Base-by-base conservation (phyloP, 1,140 invertebrate genomes). In the Lucilia sericata region DNA sequence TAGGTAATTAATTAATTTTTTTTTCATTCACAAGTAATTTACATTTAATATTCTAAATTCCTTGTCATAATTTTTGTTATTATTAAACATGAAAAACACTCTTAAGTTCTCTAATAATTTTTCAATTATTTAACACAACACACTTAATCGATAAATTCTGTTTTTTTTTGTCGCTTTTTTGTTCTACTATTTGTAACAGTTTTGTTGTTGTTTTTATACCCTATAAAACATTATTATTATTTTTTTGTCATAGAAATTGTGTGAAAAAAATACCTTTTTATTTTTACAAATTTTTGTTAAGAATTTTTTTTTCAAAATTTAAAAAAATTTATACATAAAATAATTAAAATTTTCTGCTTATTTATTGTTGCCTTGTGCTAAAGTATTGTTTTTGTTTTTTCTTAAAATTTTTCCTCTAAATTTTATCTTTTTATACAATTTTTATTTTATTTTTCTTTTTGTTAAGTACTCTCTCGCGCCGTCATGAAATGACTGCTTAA, bases 381-480 rank as follows among this genome's bases (percentile, higher is more conserved):
- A 25, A 74, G 70, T 74, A 74, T 74, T 74, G 9, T 25, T 74
- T 30, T 74, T 74, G 8, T 74, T 36, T 47, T 78, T 78, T 60
- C n/a, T 60, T 60, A 42, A 36, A n/a, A n/a, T n/a, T 19, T 78
- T 78, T 19, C 47, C 10, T 47, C 30, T 12, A 2, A 25, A 74
- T 74, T 78, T n/a, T 60, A n/a, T 60, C 55, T 60, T 60, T 30
- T 14, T 60, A 60, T 60, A 60, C 55, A 60, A 60, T 60, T 13
- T 13, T 75, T 30, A 30, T 30, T 30, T 30, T 1, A 30, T 36
- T 17, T 30, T 30, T 1, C 1, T 36, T 17, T 78, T 78, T 42
- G 7, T 80, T 80, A 80, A 80, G 76, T 80, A 80, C 76, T 80
- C 76, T 80, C 76, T 80, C 42, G 76, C 76, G 76, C 76, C 76